These are phyloP conservation scores for Drosophila trapezifrons DNA, from an alignment of 1,140 invertebrate genomes.

Conservation along the genomic window DNA sequence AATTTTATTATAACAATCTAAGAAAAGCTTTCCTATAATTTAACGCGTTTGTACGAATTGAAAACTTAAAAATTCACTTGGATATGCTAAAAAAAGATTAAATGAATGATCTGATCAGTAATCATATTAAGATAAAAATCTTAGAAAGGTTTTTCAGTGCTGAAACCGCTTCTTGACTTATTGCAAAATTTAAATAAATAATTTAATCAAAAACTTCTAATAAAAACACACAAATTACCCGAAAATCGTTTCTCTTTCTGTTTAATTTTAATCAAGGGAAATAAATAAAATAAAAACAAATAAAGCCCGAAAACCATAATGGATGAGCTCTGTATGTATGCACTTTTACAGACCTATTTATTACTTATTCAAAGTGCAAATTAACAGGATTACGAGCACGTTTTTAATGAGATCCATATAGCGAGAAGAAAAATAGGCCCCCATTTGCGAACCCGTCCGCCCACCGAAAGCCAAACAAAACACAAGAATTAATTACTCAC, in stretches of 20 bases:
- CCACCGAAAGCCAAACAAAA: constrained; percentile 43
- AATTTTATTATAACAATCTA: too few relatives aligned
- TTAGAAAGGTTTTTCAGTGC: too few relatives aligned
- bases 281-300: neutral
- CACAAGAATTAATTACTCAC: constrained; percentile 49
- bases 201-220: too few relatives aligned
- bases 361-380: constrained; percentile 10
- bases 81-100: too few relatives aligned
- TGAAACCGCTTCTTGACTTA: too few relatives aligned
- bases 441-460: constrained; percentile 1
- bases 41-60: too few relatives aligned
- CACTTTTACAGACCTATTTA: constrained; percentile 5
- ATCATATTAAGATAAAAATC: too few relatives aligned
- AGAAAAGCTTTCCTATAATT: too few relatives aligned
- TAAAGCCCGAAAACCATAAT: neutral
- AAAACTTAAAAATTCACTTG: too few relatives aligned
- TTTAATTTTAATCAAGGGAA: neutral
- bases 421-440: constrained; percentile 28
- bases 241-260: neutral
- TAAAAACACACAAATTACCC: too few relatives aligned
- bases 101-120: too few relatives aligned
- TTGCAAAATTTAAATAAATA: too few relatives aligned
- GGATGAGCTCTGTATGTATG: neutral
- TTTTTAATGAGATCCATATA: constrained; percentile 30
- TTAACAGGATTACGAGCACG: constrained; percentile 7